Base-by-base conservation (phyloP, 2,888 invertebrate species). In the Ametastegia equiseti region DNA sequence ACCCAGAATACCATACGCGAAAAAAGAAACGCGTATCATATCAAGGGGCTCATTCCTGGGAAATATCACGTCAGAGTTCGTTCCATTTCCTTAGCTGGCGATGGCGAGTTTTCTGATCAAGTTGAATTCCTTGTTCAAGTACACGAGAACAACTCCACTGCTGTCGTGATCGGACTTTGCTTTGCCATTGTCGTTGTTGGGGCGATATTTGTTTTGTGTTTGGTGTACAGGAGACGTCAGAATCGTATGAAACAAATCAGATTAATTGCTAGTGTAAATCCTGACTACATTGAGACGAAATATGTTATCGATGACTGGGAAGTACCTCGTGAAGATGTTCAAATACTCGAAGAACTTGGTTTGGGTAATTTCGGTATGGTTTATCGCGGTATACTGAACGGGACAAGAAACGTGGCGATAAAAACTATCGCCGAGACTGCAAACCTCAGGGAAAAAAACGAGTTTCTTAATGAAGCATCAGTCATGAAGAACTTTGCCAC, bases 321-420 rank as follows among this genome's bases (percentile, higher is more conserved):
- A 90, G 93, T 96, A 36, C 92, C 93, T 0, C 89, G 95, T 33
- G 93, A 93, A 4, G 94, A 94, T 84, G 92, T 96, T 1, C 92
- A 93, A 71, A 87, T 95, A 3, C 84, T 93, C 5, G 91, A 92
- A 67, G 92, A 92, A 81, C 91, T 96, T 19, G 96, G 96, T 0
- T 93, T 95, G 83, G 96, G 96, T 2, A 94, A 95, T 4, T 97
- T 97, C 90, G 96, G 96, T 1, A 94, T 94, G 92, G 96, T 97
- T 0, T 95, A 94, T 86, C 93, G 93, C 85, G 96, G 96, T 0
- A 87, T 92, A 4, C 90, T 93, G 4, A 87, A 88, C 42, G 88
- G 88, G 7, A 84, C 90, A 23, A 85, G 90, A 1, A 90, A 91
- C 0, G 94, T 94, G 86, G 95, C 95, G 1, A 92, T 95, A 3